Evolutionary conservation across 2,888 invertebrate genomes (phyloP).

Genomic region (Lobophora halterata): DNA sequence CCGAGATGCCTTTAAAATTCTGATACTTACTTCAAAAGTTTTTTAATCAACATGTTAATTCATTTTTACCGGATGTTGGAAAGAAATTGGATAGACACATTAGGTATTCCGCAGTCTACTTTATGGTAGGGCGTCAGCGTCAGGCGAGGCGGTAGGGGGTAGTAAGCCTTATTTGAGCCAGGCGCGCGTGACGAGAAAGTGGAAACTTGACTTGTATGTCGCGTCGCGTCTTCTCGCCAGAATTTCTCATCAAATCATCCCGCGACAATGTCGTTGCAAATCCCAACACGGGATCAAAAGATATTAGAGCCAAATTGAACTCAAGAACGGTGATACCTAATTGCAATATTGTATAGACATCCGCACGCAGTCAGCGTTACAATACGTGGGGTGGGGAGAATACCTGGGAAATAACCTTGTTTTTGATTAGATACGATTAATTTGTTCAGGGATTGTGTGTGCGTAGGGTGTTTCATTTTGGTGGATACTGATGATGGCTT

Average conservation of each 20-base stretch:
- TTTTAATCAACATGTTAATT: constrained; percentile 32
- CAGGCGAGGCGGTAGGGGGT: constrained; percentile 61
- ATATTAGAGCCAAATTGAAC: constrained; percentile 74
- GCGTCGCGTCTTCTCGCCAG: constrained; percentile 64
- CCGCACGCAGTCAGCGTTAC: constrained; percentile 19
- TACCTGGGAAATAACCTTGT: constrained; percentile 19
- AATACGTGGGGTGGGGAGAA: constrained; percentile 27
- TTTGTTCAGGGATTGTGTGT: constrained; percentile 11
- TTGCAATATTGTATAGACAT: constrained; percentile 43
- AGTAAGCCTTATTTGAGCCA: constrained; percentile 76
- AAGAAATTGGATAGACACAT: constrained; percentile 48
- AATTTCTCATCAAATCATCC: constrained; percentile 77
- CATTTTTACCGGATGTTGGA: constrained; percentile 27
- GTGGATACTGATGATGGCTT: too few relatives aligned
- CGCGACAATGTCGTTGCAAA: constrained; percentile 74
- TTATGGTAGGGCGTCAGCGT: constrained; percentile 57
- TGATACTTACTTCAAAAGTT: constrained; percentile 30
- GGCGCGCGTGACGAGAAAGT: constrained; percentile 77
- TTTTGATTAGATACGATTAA: constrained; percentile 24
- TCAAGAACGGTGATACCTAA: constrained; percentile 53
- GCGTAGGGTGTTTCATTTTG: too few relatives aligned
- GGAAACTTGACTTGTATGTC: constrained; percentile 69
- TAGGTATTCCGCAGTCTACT: constrained; percentile 72
- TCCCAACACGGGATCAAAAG: constrained; percentile 74
- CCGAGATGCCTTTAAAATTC: constrained; percentile 25